Evolutionary conservation across 2,797 vertebrate species (phyloP).

Genomic region (Cygnus olor): DNA sequence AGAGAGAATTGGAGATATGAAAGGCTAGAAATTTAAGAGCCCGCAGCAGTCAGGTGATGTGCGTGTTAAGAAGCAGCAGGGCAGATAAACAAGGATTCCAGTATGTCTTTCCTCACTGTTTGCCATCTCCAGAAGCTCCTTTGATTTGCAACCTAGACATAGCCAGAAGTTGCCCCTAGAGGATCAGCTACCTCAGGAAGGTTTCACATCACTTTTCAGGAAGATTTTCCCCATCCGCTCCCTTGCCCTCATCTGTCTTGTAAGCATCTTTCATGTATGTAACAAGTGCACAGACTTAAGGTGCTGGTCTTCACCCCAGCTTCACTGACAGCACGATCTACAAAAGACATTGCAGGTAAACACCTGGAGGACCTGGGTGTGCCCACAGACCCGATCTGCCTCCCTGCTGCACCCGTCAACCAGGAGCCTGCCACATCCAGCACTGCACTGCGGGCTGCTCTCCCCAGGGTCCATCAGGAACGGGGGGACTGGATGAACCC

Average conservation of each 20-base stretch:
- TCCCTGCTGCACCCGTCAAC: neutral
- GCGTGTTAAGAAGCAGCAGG: neutral
- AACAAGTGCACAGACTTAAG: neutral
- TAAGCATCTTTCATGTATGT: neutral
- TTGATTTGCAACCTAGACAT: neutral
- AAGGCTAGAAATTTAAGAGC: neutral
- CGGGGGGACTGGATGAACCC: neutral
- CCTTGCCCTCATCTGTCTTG: neutral
- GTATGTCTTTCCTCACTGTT: neutral
- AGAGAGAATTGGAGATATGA: neutral
- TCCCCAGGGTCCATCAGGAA: neutral
- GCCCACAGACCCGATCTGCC: neutral
- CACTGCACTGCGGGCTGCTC: neutral
- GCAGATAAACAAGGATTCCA: neutral
- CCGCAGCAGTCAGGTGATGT: neutral
- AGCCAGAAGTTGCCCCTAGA: neutral
- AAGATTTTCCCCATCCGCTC: neutral
- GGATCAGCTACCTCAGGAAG: neutral
- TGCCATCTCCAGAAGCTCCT: neutral
- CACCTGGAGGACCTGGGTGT: too few species aligned
- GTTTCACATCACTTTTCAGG: neutral
- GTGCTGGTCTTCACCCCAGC: neutral
- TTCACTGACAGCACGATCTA: neutral
- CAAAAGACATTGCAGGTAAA: neutral
- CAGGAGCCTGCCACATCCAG: neutral